Evolutionary conservation across 2,888 invertebrate genomes (phyloP).

Genomic region (Terebella lapidaria): DNA sequence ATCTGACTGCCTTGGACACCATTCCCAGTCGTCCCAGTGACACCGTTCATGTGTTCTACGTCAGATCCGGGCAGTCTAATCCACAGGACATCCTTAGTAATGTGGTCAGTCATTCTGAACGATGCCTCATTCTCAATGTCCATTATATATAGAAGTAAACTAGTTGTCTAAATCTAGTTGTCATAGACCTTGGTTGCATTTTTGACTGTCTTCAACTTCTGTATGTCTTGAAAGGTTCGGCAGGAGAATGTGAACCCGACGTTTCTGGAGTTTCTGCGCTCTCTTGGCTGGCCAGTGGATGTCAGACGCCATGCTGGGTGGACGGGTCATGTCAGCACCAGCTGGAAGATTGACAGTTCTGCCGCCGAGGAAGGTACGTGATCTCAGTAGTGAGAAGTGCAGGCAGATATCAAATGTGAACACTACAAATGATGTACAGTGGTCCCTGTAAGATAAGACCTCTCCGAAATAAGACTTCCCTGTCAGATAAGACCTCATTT

Average conservation of each 20-base stretch:
- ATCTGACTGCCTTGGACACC: constrained; percentile 77
- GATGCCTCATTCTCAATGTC: too few relatives aligned
- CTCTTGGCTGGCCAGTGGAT: constrained; percentile 83
- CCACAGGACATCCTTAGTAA: constrained; percentile 77
- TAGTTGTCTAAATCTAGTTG: too few relatives aligned
- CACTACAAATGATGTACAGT: too few relatives aligned
- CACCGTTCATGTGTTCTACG: constrained; percentile 91
- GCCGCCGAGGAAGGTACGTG: neutral
- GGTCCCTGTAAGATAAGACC: too few relatives aligned
- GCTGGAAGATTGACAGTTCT: constrained; percentile 65
- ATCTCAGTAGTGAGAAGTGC: neutral
- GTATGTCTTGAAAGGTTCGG: too few relatives aligned
- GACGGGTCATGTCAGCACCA: constrained; percentile 85
- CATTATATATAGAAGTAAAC: too few relatives aligned
- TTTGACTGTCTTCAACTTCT: too few relatives aligned
- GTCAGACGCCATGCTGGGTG: constrained; percentile 85
- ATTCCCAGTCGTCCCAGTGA: constrained; percentile 82
- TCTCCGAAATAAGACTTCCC: too few relatives aligned
- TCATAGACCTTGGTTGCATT: too few relatives aligned
- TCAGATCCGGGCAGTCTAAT: constrained; percentile 75
- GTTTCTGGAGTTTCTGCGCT: constrained; percentile 62
- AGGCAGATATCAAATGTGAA: too few relatives aligned
- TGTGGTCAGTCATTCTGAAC: constrained; percentile 58
- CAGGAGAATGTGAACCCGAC: constrained; percentile 55
- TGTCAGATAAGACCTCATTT: too few relatives aligned